Evolutionary conservation across 1,140 invertebrate genomes (phyloP), one percentile per base, ranked within the genome.

Genomic region (Euglossa dilemma): DNA sequence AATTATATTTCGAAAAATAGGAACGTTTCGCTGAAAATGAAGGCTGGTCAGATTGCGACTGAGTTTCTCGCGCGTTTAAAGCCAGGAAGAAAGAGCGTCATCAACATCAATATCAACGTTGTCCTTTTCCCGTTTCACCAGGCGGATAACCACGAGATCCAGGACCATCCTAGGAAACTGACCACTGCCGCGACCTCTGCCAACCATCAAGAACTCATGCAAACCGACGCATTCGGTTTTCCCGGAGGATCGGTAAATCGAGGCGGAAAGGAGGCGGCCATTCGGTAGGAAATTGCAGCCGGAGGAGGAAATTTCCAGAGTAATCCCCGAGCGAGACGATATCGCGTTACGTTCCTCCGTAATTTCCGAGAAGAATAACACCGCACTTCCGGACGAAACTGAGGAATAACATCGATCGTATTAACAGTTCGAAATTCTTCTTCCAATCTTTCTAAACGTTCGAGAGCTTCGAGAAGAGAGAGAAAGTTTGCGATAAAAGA

Each of bases 21-120:
- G 57, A 59, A 47, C 25, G 66, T 81, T 43, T 56, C 45, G 63
- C 0, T 9, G 25, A 57, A 74, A 74, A 81, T 75, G 47, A 45
- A 61, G 20, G 54, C 4, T 36, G 14, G 14, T 70, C 56, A 25
- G 59, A 23, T 59, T 23, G n/a, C n/a, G n/a, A 14, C 43, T 50
- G 20, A 36, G 20, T 20, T 45, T 50, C n/a, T 71, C 23, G 36
- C 23, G 14, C 36, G 16, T 4, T 43, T 9, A 4, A 4, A 36
- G 36, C 36, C 1, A 36, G 36, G 36, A 36, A 36, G 36, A 4
- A 36, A n/a, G n/a, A n/a, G n/a, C n/a, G n/a, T n/a, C n/a, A n/a
- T n/a, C n/a, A n/a, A 67, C 1, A 50, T 8, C 20, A 23, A 20
- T 77, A 43, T 36, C 23, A 61, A 28, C 20, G n/a, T 45, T 52